A percentile compares a stretch with the other conserved stretches of the same genome.
These are phyloP conservation scores for Molossus alvarezi DNA, from an alignment of 2,797 vertebrate species.

Conservation along the genomic window DNA sequence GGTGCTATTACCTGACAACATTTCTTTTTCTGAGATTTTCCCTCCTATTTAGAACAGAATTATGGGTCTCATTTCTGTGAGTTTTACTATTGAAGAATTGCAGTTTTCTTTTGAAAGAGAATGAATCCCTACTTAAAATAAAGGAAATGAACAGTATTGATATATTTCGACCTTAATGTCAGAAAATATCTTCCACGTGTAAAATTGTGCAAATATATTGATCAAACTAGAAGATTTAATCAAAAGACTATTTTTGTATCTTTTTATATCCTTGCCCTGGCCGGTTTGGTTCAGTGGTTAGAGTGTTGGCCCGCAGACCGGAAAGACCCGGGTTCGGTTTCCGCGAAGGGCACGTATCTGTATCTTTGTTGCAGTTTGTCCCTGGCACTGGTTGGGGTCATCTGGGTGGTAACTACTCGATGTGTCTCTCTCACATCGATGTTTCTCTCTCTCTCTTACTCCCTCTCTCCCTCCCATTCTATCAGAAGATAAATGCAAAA, in stretches of 20 bases:
- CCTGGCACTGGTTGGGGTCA: too few species aligned
- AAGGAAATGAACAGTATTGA: neutral
- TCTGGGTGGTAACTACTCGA: too few species aligned
- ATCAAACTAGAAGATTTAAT: slow-evolving; percentile 20
- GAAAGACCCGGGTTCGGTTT: too few species aligned
- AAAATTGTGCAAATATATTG: slow-evolving; percentile 32
- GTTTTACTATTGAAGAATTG: neutral
- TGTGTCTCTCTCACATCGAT: too few species aligned
- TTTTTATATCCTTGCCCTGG: slow-evolving; percentile 4
- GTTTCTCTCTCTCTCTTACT: too few species aligned
- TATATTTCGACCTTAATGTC: slow-evolving; percentile 9
- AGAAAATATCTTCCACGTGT: slow-evolving; percentile 39
- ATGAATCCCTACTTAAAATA: slow-evolving; percentile 58
- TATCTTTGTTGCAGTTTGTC: too few species aligned
- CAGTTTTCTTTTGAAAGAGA: slow-evolving; percentile 46
- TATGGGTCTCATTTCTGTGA: slow-evolving; percentile 30
- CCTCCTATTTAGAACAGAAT: neutral
- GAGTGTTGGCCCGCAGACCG: too few species aligned
- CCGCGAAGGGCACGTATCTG: too few species aligned
- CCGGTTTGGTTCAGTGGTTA: too few species aligned
- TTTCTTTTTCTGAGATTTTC: slow-evolving; percentile 36
- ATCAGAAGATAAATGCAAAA: too few species aligned
- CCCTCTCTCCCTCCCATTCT: too few species aligned
- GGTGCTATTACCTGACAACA: neutral
- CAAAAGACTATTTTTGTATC: slow-evolving; percentile 6